Conservation (phyloP, 2,797 vertebrate genomes). For the Remorina albescens region DNA sequence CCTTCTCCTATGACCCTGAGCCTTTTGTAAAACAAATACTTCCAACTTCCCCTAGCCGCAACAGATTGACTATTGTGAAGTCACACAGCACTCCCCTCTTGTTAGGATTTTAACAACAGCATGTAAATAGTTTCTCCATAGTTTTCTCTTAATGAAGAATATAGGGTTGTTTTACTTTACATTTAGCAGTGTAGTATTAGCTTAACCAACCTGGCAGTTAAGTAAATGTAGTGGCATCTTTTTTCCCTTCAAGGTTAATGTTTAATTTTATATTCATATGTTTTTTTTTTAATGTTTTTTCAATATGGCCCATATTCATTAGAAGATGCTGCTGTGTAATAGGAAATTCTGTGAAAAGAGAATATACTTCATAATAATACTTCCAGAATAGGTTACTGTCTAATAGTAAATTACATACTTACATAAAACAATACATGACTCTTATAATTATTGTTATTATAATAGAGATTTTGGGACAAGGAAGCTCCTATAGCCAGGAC, state of each 20-base stretch:
- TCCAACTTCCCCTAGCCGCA: conserved; percentile 36
- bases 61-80: conserved; percentile 47
- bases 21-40: conserved; percentile 65
- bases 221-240: not conserved
- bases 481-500: not conserved
- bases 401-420: conserved; percentile 5
- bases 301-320: too few relatives aligned
- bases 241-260: not conserved
- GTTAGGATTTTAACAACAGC: not conserved
- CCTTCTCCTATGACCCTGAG: conserved; percentile 67
- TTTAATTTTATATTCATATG: not conserved
- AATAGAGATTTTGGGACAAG: not conserved
- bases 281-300: too few relatives aligned
- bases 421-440: conserved; percentile 10
- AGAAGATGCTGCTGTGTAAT: conserved; percentile 3
- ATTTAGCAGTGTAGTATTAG: not conserved
- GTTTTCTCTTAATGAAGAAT: not conserved
- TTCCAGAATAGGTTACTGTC: not conserved
- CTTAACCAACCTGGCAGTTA: not conserved
- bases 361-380: too few relatives aligned
- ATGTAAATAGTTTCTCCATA: not conserved
- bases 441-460: not conserved
- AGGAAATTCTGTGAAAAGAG: too few relatives aligned
- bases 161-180: not conserved
- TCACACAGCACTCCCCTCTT: conserved; percentile 13